phyloP scores from a whole-genome alignment of 2,113 vertebrate species.

The Thryonomys swinderianus region DNA sequence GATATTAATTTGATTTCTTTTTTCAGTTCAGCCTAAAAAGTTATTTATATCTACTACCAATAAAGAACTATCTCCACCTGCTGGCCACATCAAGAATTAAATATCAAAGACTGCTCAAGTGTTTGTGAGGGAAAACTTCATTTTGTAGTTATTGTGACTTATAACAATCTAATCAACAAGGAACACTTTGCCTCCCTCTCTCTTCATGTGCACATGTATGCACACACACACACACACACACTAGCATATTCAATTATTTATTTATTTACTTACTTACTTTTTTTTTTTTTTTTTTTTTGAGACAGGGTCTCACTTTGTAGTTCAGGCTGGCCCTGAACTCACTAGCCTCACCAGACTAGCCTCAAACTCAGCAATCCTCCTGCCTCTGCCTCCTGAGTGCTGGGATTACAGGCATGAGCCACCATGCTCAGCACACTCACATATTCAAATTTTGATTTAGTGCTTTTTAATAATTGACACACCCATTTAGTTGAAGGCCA shows the following conservation, averaged over 20 bases:
- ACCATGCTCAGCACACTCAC: no score
- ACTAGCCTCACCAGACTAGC: no score
- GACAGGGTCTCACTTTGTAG: no score
- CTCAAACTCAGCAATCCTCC: no score
- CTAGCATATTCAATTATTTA: no score
- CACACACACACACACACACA: background rate
- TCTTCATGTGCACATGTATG: background rate
- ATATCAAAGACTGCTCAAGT: constrained; percentile 12
- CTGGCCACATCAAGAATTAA: constrained; percentile 69
- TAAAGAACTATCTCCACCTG: constrained; percentile 77
- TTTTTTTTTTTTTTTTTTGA: no score
- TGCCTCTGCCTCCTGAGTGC: no score
- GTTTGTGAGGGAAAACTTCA: background rate
- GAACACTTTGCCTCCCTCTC: background rate
- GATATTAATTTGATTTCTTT: background rate
- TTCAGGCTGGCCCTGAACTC: no score
- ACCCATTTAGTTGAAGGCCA: background rate
- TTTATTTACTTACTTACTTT: no score
- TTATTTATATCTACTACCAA: background rate
- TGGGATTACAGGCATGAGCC: no score
- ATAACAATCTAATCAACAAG: background rate
- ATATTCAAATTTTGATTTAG: background rate
- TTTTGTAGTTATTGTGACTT: background rate
- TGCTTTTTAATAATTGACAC: background rate
- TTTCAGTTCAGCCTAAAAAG: background rate